Conservation (phyloP, 2,797 vertebrate genomes). For the Acomys russatus region DNA sequence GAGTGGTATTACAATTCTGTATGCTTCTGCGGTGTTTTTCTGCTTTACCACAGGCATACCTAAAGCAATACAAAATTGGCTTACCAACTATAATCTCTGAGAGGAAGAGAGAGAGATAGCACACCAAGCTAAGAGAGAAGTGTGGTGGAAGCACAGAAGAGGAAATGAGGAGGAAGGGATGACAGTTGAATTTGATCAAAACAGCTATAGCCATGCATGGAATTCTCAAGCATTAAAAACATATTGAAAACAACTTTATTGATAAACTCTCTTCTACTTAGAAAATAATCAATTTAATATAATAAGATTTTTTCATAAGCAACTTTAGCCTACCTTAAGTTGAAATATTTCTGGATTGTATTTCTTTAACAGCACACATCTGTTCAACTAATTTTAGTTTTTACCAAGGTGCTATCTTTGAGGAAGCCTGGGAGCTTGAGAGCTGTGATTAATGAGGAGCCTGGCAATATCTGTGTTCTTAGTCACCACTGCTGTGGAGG, state of each 20-base stretch:
- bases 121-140: not conserved
- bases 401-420: not conserved
- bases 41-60: not conserved
- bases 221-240: not conserved
- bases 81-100: not conserved
- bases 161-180: not conserved
- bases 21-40: no score
- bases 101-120: not conserved
- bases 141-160: not conserved
- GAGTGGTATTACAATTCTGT: not conserved
- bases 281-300: not conserved
- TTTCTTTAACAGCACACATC: slow-evolving; percentile 24
- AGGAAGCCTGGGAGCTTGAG: not conserved
- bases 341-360: not conserved
- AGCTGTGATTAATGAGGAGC: not conserved
- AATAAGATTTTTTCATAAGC: not conserved
- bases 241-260: no score
- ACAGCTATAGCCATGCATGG: not conserved
- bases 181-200: not conserved
- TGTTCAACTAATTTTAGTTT: not conserved
- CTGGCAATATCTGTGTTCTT: not conserved
- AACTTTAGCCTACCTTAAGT: not conserved
- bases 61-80: not conserved
- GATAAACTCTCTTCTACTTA: not conserved
- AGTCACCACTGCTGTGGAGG: not conserved